Conservation (phyloP, 1,140 invertebrate species). For the Lordiphosa clarofinis region DNA sequence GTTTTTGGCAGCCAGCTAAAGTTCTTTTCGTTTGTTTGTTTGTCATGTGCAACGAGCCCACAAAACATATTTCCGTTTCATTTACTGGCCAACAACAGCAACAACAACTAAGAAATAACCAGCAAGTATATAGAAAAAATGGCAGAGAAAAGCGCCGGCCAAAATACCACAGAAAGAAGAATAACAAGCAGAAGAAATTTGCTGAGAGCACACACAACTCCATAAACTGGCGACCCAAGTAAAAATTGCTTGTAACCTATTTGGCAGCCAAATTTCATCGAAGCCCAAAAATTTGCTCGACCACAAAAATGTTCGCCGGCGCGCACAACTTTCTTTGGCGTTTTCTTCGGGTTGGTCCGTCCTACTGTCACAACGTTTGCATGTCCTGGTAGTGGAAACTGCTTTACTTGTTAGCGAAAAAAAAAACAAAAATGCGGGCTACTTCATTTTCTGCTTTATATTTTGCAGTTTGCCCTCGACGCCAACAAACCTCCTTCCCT, state of each 20-base stretch:
- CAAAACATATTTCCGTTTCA: conserved; percentile 77
- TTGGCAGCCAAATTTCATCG: conserved; percentile 75
- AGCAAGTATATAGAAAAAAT: conserved; percentile 19
- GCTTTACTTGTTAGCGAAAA: conserved; percentile 46
- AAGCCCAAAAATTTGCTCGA: conserved; percentile 75
- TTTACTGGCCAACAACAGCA: conserved; percentile 62
- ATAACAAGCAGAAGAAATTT: conserved; percentile 28
- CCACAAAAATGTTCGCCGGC: conserved; percentile 69
- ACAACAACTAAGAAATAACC: conserved; percentile 7
- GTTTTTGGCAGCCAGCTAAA: conserved; percentile 7
- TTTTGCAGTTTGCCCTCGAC: conserved; percentile 40
- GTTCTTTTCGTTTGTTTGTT: conserved; percentile 23
- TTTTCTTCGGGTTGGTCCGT: conserved; percentile 34
- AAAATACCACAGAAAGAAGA: conserved; percentile 44
- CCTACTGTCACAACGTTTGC: conserved; percentile 41
- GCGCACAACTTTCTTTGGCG: conserved; percentile 63
- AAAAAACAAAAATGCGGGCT: conserved; percentile 28
- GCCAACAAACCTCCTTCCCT: conserved; percentile 28
- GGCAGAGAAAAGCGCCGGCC: conserved; percentile 53
- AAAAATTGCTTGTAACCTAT: conserved; percentile 76
- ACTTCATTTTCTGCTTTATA: conserved; percentile 71
- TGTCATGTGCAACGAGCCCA: conserved; percentile 57
- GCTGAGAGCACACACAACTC: conserved; percentile 45
- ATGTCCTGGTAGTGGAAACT: conserved; percentile 28
- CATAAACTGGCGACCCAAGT: conserved; percentile 72